Conservation (phyloP, 2,888 invertebrate species). For the Rhynchonema sp. region DNA sequence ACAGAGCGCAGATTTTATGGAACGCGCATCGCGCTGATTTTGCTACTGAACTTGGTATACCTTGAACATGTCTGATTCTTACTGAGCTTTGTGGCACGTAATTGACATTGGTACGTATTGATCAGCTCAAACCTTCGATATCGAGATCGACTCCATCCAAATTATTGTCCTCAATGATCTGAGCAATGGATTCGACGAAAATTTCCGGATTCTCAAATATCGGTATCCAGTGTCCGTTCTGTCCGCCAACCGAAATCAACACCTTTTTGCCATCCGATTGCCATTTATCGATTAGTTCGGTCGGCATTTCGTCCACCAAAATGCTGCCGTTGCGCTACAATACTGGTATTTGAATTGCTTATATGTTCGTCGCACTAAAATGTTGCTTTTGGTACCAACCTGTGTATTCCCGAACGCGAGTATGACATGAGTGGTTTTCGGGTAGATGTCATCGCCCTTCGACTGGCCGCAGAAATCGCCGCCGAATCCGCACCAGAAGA, state of each 20-base stretch:
- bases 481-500: not conserved
- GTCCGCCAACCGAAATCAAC: not conserved
- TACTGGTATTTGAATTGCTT: no score
- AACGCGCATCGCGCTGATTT: no score
- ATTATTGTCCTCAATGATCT: conserved; percentile 10
- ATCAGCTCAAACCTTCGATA: no score
- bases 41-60: no score
- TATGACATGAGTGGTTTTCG: not conserved
- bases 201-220: not conserved
- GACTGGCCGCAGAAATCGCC: not conserved
- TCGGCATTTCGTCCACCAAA: not conserved
- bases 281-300: not conserved
- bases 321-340: not conserved
- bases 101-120: no score
- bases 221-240: not conserved
- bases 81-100: no score
- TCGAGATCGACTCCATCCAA: conserved; percentile 11
- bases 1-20: no score
- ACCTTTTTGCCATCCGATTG: not conserved
- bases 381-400: no score
- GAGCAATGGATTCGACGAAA: conserved; percentile 5
- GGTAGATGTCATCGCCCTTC: not conserved
- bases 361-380: no score
- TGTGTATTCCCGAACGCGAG: not conserved
- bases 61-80: no score